Evolutionary conservation across 92 coral and sea anemone species (phyloP).

Genomic region (Siderastrea radians): DNA sequence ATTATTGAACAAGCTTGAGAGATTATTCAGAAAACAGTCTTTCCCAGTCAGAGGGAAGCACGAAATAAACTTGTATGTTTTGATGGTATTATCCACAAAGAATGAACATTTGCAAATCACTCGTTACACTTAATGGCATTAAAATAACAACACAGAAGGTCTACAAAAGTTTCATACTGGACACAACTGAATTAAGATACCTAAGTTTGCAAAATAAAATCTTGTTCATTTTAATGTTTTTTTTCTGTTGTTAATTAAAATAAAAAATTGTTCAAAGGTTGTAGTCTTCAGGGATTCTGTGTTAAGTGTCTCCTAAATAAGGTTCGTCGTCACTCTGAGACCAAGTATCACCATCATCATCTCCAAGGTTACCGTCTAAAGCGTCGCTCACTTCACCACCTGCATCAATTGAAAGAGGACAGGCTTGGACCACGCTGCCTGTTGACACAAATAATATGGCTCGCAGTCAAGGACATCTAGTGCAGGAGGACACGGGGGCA

Average conservation of each 20-base stretch:
- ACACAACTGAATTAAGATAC: not conserved
- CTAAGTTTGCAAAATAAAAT: not conserved
- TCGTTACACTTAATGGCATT: too few relatives aligned
- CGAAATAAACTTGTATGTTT: not conserved
- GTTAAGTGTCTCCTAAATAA: conserved; percentile 71
- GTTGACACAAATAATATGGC: not conserved
- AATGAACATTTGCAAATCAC: too few relatives aligned
- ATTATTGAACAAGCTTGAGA: too few relatives aligned
- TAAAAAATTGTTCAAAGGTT: not conserved
- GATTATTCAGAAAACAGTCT: too few relatives aligned
- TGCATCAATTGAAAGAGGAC: conserved; percentile 65
- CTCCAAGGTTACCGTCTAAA: conserved; percentile 83
- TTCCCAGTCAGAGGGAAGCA: too few relatives aligned
- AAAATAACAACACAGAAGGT: not conserved
- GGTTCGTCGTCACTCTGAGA: conserved; percentile 86
- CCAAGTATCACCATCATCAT: conserved; percentile 96
- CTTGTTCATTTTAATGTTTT: not conserved
- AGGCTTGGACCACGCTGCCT: conserved; percentile 72
- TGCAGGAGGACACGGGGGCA: too few relatives aligned
- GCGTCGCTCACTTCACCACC: conserved; percentile 66
- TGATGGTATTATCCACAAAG: not conserved
- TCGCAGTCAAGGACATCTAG: not conserved
- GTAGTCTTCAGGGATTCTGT: not conserved
- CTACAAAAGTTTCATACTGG: not conserved
- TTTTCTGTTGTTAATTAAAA: not conserved